phyloP scores from a whole-genome alignment of 2,113 vertebrate genomes.

The Raja brachyura region DNA sequence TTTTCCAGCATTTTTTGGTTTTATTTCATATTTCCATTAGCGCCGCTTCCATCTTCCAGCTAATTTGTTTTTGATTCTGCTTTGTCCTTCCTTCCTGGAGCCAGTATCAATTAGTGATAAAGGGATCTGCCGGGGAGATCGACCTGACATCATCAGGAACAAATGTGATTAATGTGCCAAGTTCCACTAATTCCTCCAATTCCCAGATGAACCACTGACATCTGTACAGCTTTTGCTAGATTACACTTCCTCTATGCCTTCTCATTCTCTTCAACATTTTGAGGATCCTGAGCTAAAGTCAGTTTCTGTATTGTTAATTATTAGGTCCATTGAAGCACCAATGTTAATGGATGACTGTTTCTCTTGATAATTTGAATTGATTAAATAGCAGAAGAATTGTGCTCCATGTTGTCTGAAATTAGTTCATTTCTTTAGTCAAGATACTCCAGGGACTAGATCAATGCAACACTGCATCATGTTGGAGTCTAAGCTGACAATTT shows the following conservation, averaged over 20 bases:
- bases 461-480: background rate
- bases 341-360: slow-evolving; percentile 66
- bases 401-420: slow-evolving; percentile 34
- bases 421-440: slow-evolving; percentile 44
- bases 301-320: slow-evolving; percentile 47
- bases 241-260: slow-evolving; percentile 50
- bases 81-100: slow-evolving; percentile 48
- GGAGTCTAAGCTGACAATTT: slow-evolving; percentile 36
- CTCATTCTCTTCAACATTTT: background rate
- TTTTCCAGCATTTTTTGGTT: too few species aligned
- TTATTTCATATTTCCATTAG: slow-evolving; percentile 32
- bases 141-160: slow-evolving; percentile 56
- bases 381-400: slow-evolving; percentile 49
- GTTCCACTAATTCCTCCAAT: slow-evolving; percentile 58
- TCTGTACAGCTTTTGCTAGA: slow-evolving; percentile 37
- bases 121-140: background rate
- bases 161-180: slow-evolving; percentile 54
- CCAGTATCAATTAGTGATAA: slow-evolving; percentile 53
- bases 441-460: slow-evolving; percentile 51
- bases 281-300: slow-evolving; percentile 56
- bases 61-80: slow-evolving; percentile 52
- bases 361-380: slow-evolving; percentile 59
- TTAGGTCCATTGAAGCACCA: slow-evolving; percentile 66
- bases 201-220: slow-evolving; percentile 59
- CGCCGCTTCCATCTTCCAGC: slow-evolving; percentile 47